A percentile compares a stretch with the other conserved stretches of the same genome.
Conservation (phyloP, 2,888 invertebrate species). For the Zygaena filipendulae region DNA sequence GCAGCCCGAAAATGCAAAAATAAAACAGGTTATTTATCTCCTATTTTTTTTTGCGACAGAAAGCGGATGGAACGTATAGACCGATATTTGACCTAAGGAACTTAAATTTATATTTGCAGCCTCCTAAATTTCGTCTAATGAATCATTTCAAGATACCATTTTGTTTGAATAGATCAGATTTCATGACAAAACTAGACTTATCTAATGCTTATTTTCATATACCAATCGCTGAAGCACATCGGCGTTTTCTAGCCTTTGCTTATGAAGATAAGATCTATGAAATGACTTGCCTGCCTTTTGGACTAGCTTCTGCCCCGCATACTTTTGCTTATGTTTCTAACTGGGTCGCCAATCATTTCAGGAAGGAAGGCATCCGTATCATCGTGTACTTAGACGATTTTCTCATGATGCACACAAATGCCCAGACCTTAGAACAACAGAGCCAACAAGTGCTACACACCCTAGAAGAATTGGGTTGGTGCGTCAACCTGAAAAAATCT, state of each 20-base stretch:
- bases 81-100: constrained; percentile 8
- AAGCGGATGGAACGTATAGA: constrained; percentile 3
- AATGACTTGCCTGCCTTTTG: constrained; percentile 14
- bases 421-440: too few species aligned
- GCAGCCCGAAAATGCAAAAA: too few species aligned
- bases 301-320: constrained; percentile 10
- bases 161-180: constrained; percentile 5
- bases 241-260: constrained; percentile 5
- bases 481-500: too few species aligned
- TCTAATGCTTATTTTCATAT: constrained; percentile 14
- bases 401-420: constrained; percentile 8
- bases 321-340: constrained; percentile 11
- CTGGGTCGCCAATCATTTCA: constrained; percentile 8
- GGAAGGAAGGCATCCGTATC: constrained; percentile 6
- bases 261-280: constrained; percentile 3
- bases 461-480: too few species aligned
- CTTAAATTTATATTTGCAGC: constrained; percentile 5
- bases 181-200: constrained; percentile 11
- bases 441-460: too few species aligned
- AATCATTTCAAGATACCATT: constrained; percentile 3
- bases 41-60: constrained; percentile 6
- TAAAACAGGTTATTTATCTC: too few species aligned
- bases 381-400: constrained; percentile 16
- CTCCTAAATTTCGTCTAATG: constrained; percentile 6
- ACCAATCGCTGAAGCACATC: constrained; percentile 5